Conservation (phyloP, 1,140 invertebrate species). For the Oscheius sp. region DNA sequence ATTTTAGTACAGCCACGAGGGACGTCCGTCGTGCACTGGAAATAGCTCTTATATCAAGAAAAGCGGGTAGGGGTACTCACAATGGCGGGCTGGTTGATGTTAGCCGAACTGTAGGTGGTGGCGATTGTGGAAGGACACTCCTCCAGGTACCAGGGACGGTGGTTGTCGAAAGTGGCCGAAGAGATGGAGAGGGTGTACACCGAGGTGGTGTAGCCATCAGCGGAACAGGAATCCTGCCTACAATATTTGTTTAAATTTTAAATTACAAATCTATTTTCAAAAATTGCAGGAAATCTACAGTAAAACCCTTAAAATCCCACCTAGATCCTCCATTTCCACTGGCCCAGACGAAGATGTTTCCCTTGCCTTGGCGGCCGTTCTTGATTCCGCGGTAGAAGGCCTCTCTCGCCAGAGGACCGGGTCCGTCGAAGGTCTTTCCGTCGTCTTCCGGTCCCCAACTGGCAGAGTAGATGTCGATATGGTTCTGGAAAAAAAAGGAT, state of each 20-base stretch:
- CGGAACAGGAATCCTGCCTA: constrained; percentile 92
- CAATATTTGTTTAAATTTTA: not conserved
- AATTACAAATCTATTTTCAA: not conserved
- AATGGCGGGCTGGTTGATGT: constrained; percentile 82
- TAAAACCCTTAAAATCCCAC: not conserved
- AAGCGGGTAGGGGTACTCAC: constrained; percentile 76
- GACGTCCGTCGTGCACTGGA: constrained; percentile 52
- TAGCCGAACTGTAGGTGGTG: constrained; percentile 91
- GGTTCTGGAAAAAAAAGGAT: too few species aligned
- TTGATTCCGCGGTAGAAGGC: constrained; percentile 75
- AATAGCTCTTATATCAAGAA: not conserved
- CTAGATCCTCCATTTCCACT: constrained; percentile 91
- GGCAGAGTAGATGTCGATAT: constrained; percentile 96
- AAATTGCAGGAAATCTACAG: not conserved
- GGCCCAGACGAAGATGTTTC: constrained; percentile 98
- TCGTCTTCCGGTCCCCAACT: constrained; percentile 99
- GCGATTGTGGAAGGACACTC: constrained; percentile 93
- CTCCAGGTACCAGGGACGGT: constrained; percentile 77
- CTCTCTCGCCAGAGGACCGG: constrained; percentile 84
- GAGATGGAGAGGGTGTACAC: constrained; percentile 97
- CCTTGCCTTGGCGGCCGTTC: constrained; percentile 86
- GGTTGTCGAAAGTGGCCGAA: constrained; percentile 83
- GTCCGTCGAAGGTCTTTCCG: constrained; percentile 91
- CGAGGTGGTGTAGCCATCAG: constrained; percentile 97
- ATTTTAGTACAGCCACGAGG: constrained; percentile 60